These are phyloP conservation scores for Stegostoma tigrinum DNA, from an alignment of 2,113 vertebrate genomes.

Conservation along the genomic window DNA sequence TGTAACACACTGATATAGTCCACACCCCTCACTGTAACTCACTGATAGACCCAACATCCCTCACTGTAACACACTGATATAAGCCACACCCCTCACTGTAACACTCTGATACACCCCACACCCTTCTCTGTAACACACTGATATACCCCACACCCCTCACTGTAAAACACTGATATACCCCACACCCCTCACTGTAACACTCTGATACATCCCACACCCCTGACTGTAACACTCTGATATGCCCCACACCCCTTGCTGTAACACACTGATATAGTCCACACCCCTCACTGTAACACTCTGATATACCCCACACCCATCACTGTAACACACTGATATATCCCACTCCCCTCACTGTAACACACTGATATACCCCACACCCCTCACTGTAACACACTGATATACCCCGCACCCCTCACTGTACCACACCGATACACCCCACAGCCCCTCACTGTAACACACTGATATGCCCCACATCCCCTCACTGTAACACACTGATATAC, in stretches of 20 bases:
- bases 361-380: background rate
- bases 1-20: background rate
- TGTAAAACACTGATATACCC: background rate
- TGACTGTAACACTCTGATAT: background rate
- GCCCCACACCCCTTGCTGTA: background rate
- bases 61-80: background rate
- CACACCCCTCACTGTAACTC: constrained; percentile 1
- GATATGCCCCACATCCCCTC: background rate
- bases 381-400: background rate
- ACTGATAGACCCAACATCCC: background rate
- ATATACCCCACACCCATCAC: background rate
- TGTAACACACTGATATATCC: background rate
- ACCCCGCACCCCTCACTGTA: background rate
- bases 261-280: background rate
- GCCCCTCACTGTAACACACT: background rate
- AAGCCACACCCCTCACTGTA: background rate
- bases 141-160: background rate
- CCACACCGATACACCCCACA: background rate
- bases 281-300: background rate
- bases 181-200: background rate
- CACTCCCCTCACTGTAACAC: background rate
- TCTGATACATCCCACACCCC: background rate
- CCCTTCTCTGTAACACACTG: background rate
- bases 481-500: background rate
- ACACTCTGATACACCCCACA: background rate